These are phyloP conservation scores for Neosilurus hyrtlii DNA, from an alignment of 2,797 vertebrate genomes.

Conservation along the genomic window DNA sequence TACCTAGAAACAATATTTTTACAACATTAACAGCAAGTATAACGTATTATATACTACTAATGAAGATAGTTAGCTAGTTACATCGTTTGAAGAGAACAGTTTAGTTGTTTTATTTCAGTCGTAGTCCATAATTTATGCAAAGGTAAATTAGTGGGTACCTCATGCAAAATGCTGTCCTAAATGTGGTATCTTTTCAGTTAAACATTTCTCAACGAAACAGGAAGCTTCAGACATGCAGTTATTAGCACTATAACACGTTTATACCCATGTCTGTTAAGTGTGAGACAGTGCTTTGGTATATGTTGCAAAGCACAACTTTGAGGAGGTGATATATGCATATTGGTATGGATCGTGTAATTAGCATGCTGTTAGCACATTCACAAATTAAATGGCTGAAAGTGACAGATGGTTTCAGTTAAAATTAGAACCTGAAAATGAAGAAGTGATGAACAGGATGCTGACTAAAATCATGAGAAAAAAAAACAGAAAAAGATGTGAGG, in stretches of 20 bases:
- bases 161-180: neutral
- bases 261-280: neutral
- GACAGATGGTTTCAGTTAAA: constrained; percentile 43
- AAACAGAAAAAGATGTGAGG: neutral
- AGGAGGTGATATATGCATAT: neutral
- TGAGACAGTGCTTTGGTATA: neutral
- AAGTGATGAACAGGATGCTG: constrained; percentile 17
- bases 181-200: neutral
- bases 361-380: constrained; percentile 18
- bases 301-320: neutral
- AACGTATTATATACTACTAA: no score
- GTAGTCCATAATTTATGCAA: neutral
- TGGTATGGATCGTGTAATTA: neutral
- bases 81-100: neutral
- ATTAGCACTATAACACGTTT: neutral
- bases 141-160: neutral
- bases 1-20: neutral
- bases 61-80: neutral
- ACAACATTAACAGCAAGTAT: neutral
- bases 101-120: neutral
- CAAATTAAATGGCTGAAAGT: constrained; percentile 22
- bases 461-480: neutral
- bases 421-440: constrained; percentile 40
- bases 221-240: neutral
- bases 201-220: neutral